Evolutionary conservation across 1,140 invertebrate genomes (phyloP), one percentile per base, ranked within the genome.

Genomic region (Bombus sibiricus): DNA sequence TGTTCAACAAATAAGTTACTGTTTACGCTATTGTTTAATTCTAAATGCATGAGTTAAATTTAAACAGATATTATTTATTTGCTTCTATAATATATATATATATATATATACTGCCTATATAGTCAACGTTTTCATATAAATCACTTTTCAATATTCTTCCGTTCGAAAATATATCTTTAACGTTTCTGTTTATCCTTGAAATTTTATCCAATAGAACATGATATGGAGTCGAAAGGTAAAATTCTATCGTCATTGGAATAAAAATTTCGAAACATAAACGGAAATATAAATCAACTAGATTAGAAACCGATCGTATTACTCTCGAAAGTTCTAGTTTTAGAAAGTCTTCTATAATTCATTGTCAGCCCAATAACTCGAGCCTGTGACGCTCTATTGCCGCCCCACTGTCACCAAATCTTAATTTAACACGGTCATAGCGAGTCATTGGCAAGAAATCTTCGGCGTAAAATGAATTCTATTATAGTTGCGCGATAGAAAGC

Each of bases 351-450:
- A 76, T 28, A 59, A 32, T 43, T 37, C 47, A 53, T 53, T 53
- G 47, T 53, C 32, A 59, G 18, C 25, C 32, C 13, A 62, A 59
- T 43, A n/a, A 69, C 53, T 41, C 22, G 10, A 22, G 37, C 32
- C 74, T 5, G 32, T 39, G 53, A 34, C 39, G 41, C n/a, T 25
- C 18, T 5, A 34, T 34, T 1, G 25, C n/a, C 75, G n/a, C 62
- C 76, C 32, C 83, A 32, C 76, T 80, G 41, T 73, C 83, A 34
- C 37, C n/a, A 25, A 34, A 62, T 59, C 43, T 85, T 80, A 85
- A 85, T 85, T 80, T 80, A 85, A 80, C 68, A 39, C 53, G 25
- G 18, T 32, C 74, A 13, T n/a, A 25, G n/a, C n/a, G 10, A 5
- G 18, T 64, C 43, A 66, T 41, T 79, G 66, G 47, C 76, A 64